Evolutionary conservation across 2,797 vertebrate species (phyloP), one percentile per base, ranked within the genome.

Genomic region (Bufotes viridis): DNA sequence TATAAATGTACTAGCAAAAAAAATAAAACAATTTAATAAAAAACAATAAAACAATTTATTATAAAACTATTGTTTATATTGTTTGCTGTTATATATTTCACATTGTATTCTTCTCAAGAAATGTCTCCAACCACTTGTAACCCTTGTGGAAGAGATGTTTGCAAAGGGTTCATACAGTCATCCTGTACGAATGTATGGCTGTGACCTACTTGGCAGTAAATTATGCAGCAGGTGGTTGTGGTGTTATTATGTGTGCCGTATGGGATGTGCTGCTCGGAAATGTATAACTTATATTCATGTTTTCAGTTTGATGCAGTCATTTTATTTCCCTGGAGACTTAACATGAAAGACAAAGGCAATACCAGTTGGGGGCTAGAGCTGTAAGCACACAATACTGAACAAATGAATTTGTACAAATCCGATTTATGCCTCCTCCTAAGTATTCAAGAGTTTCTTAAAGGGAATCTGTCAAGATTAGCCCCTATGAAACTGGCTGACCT

Each of bases 241-340:
- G 53, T 57, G 76, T 58, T 79, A 79, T 79, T 78, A 57, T 79
- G 55, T 57, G 15, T 22, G 14, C 76, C 2, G 51, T 57, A 79
- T 79, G 29, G 24, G 15, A 79, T 55, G 76, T 20, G 53, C 24
- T 57, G 55, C 76, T 26, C 58, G 24, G 76, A 34, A 58, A 57
- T 79, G 58, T 57, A 79, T 79, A 79, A 58, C 76, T 24, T 15
- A 79, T 78, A 57, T 79, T 79, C n/a, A 58, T 79, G 29, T 72
- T 72, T 34, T 72, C 26, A 9, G 72, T 75, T 75, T 75, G 51
- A 34, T 79, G 5, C n/a, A 79, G 76, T 29, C 55, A 18, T 79
- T 79, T 79, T 10, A 17, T 57, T 51, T 20, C 72, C 42, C 18
- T 2, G 70, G 7, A 79, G 76, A 55, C 14, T 58, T 17, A 57